phyloP scores from a whole-genome alignment of 2,888 invertebrate genomes.

The Nomada goodeniana region DNA sequence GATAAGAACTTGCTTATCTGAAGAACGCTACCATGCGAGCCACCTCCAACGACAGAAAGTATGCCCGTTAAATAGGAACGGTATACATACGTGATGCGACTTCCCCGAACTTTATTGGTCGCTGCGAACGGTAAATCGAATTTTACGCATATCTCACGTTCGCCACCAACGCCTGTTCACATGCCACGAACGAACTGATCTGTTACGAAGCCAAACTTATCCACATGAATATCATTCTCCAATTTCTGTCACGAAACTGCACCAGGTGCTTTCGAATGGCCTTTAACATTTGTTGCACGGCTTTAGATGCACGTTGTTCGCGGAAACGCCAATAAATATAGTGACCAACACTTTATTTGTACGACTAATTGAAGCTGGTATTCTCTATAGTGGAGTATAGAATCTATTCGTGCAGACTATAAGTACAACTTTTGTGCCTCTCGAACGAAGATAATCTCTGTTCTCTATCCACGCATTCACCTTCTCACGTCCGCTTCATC shows the following conservation, averaged over 20 bases:
- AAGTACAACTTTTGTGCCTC: background rate
- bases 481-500: conserved; percentile 30
- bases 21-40: conserved; percentile 68
- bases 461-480: conserved; percentile 26
- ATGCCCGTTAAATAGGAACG: conserved; percentile 47
- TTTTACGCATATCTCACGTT: background rate
- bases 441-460: conserved; percentile 26
- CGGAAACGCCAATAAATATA: no score
- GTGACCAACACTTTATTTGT: no score
- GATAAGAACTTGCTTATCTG: conserved; percentile 75
- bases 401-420: background rate
- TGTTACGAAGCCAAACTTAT: background rate
- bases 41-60: conserved; percentile 57
- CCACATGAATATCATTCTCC: no score
- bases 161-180: background rate
- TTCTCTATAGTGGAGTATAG: no score
- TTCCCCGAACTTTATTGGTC: conserved; percentile 24
- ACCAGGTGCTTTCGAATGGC: no score
- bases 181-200: background rate
- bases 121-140: conserved; percentile 3
- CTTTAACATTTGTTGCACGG: no score
- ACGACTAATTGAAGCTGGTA: no score
- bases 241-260: no score
- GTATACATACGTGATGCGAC: conserved; percentile 6
- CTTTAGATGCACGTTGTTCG: no score